Evolutionary conservation across 2,888 invertebrate genomes (phyloP).

Genomic region (Cheilosia soror): DNA sequence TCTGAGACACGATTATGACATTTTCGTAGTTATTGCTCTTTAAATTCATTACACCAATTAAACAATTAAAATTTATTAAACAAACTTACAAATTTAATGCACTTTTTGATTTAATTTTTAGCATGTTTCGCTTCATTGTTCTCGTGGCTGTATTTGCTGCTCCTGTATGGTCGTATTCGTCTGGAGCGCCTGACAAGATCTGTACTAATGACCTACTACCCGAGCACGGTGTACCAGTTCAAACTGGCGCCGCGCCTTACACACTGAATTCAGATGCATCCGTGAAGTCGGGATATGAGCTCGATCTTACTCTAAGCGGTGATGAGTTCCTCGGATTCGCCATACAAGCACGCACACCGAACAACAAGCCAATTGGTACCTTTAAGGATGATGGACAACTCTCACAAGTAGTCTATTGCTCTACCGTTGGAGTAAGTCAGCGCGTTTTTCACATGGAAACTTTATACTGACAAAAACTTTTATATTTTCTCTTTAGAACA

Average conservation of each 20-base stretch:
- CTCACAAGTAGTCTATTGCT: slow-evolving; percentile 82
- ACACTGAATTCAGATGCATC: slow-evolving; percentile 83
- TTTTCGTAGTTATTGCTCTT: slow-evolving; percentile 17
- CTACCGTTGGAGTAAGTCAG: slow-evolving; percentile 78
- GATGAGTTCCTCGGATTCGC: slow-evolving; percentile 87
- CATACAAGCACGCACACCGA: slow-evolving; percentile 86
- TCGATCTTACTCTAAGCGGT: slow-evolving; percentile 84
- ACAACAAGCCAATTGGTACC: slow-evolving; percentile 86
- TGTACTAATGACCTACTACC: slow-evolving; percentile 88
- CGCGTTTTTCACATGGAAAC: neutral
- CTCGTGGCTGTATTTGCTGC: slow-evolving; percentile 78
- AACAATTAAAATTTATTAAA: neutral
- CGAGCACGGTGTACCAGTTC: slow-evolving; percentile 86
- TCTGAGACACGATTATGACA: neutral
- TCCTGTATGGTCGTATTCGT: slow-evolving; percentile 84
- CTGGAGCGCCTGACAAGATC: slow-evolving; percentile 87
- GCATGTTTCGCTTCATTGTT: slow-evolving; percentile 80
- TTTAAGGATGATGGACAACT: slow-evolving; percentile 85
- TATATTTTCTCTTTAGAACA: slow-evolving; percentile 84
- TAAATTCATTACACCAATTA: neutral
- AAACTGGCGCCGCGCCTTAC: slow-evolving; percentile 86
- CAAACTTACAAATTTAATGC: neutral
- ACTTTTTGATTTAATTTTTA: slow-evolving; percentile 30
- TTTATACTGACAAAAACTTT: neutral
- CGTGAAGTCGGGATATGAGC: slow-evolving; percentile 82